Percentiles rank a stretch among this genome's conserved stretches.
Conservation (phyloP, 2,888 invertebrate genomes). For the Coelopa pilipes region DNA sequence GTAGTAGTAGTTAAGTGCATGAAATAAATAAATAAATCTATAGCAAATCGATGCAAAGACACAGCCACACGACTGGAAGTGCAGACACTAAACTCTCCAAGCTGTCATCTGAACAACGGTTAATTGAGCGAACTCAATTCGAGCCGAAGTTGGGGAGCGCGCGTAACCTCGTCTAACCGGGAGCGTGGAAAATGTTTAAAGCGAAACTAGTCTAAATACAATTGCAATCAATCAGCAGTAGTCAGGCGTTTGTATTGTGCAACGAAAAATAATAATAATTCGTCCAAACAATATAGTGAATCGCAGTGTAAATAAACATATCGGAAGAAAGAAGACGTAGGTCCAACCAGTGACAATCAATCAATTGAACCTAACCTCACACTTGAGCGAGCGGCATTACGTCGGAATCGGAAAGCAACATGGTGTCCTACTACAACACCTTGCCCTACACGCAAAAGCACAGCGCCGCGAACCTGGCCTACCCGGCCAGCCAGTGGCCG, state of each 20-base stretch:
- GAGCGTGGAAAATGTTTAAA: no score
- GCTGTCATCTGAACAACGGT: constrained; percentile 13
- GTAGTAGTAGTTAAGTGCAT: no score
- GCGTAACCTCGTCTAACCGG: neutral
- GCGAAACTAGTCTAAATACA: no score
- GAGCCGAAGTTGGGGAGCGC: neutral
- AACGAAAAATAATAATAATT: neutral
- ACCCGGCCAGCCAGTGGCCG: constrained; percentile 67
- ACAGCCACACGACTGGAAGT: neutral
- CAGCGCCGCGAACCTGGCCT: constrained; percentile 70
- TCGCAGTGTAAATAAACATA: neutral
- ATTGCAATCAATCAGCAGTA: no score
- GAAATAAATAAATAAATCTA: no score
- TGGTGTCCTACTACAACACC: constrained; percentile 80
- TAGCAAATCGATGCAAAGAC: no score
- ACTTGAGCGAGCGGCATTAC: constrained; percentile 21
- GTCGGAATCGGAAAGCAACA: constrained; percentile 53
- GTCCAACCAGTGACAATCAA: constrained; percentile 8
- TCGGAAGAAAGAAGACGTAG: neutral
- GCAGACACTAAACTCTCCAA: neutral
- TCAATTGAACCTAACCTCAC: constrained; percentile 44
- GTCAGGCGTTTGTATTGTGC: no score
- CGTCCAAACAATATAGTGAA: neutral
- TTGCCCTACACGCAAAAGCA: constrained; percentile 76
- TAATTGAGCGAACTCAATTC: neutral